Conservation (phyloP, 2,888 invertebrate species). For the Sipha maydis region DNA sequence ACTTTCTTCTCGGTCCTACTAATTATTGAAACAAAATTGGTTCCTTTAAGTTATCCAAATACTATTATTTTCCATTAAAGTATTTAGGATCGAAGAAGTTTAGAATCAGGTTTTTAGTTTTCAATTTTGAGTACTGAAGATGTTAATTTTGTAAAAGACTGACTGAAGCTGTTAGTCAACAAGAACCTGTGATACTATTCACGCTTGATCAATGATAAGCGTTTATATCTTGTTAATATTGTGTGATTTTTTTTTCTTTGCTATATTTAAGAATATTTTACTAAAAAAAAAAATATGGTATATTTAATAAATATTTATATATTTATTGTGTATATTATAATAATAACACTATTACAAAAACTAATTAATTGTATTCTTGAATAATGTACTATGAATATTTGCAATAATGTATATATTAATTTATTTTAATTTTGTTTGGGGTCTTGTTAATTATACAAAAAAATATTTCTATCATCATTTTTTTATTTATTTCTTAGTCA, state of each 20-base stretch:
- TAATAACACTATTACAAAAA: background rate
- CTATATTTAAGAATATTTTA: constrained; percentile 49
- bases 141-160: constrained; percentile 44
- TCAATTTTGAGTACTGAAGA: constrained; percentile 29
- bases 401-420: constrained; percentile 36
- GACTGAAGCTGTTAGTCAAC: constrained; percentile 59
- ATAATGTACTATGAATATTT: constrained; percentile 10
- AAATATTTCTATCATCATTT: constrained; percentile 25
- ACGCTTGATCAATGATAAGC: constrained; percentile 47
- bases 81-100: constrained; percentile 37
- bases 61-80: constrained; percentile 15
- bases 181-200: constrained; percentile 60
- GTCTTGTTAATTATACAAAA: constrained; percentile 39
- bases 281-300: constrained; percentile 8
- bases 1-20: constrained; percentile 29
- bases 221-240: constrained; percentile 52
- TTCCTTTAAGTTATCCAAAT: constrained; percentile 29
- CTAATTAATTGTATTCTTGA: constrained; percentile 33
- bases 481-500: constrained; percentile 25
- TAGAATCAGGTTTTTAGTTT: background rate
- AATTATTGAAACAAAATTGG: constrained; percentile 43
- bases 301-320: background rate
- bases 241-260: constrained; percentile 48
- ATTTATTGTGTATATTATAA: background rate
- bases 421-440: constrained; percentile 53